A percentile compares a stretch with the other conserved stretches of the same genome.
Conservation (phyloP, 2,113 vertebrate species). For the Antechinus stuartii region DNA sequence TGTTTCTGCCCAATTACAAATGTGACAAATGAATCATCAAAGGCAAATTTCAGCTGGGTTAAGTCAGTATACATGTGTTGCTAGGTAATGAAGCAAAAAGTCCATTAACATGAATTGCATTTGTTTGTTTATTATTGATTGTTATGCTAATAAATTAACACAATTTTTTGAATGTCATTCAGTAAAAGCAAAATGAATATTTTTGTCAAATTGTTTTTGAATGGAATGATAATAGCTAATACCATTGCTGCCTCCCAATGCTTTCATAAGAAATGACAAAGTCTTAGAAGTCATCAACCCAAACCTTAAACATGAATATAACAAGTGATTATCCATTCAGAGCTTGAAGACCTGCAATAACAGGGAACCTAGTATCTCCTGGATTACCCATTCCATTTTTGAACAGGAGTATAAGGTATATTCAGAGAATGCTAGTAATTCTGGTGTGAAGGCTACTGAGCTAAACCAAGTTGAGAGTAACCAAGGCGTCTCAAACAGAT, state of each 20-base stretch:
- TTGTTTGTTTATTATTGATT: conserved; percentile 4
- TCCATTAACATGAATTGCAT: background rate
- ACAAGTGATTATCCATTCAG: background rate
- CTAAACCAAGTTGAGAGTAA: too few species aligned
- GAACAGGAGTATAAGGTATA: background rate
- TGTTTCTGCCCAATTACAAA: conserved; percentile 41
- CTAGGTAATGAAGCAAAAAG: background rate
- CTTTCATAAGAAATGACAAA: background rate
- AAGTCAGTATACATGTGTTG: background rate
- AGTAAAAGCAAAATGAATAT: background rate
- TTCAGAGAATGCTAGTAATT: too few species aligned
- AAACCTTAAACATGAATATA: background rate
- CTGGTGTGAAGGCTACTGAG: too few species aligned
- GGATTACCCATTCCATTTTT: background rate
- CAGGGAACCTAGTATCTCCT: background rate
- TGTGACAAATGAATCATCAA: conserved; percentile 60
- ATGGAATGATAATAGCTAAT: background rate
- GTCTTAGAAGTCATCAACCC: background rate
- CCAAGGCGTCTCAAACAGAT: too few species aligned
- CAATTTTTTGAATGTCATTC: conserved; percentile 1
- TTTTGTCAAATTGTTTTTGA: background rate
- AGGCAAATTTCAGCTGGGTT: conserved; percentile 8
- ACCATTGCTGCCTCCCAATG: background rate
- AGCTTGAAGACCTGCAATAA: background rate
- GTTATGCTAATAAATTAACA: background rate